Conservation (phyloP, 2,113 vertebrate genomes). For the Nerophis lumbriciformis region DNA sequence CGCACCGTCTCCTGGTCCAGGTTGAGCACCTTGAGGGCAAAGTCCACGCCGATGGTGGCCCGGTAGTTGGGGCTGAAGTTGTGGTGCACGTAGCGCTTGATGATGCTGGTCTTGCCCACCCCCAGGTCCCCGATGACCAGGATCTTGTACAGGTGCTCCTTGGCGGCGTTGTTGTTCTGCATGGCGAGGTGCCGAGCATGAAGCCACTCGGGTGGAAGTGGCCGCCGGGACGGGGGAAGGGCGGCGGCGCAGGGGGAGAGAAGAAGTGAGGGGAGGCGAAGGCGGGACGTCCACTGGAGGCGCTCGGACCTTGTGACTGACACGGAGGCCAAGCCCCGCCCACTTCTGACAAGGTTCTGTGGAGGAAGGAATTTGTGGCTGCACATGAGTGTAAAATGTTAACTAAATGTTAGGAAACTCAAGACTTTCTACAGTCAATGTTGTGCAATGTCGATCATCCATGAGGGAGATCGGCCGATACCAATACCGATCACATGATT, state of each 20-base stretch:
- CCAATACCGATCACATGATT: too few species aligned
- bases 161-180: conserved; percentile 79
- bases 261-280: conserved; percentile 18
- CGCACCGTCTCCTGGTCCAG: conserved; percentile 93
- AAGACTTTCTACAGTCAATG: neutral
- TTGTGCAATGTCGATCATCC: too few species aligned
- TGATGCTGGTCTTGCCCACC: conserved; percentile 77
- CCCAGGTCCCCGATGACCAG: conserved; percentile 88
- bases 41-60: conserved; percentile 97
- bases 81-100: conserved; percentile 95
- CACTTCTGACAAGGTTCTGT: too few species aligned
- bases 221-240: conserved; percentile 1
- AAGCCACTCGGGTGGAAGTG: conserved; percentile 43
- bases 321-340: neutral
- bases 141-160: conserved; percentile 93
- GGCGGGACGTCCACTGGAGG: conserved; percentile 17
- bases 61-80: conserved; percentile 81
- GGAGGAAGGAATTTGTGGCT: too few species aligned
- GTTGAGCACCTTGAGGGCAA: conserved; percentile 94
- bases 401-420: neutral
- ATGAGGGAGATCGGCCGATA: too few species aligned
- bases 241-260: neutral
- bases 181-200: conserved; percentile 69
- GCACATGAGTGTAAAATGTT: neutral
- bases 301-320: conserved; percentile 63